Evolutionary conservation across 2,888 invertebrate genomes (phyloP).

Genomic region (Troides helena): DNA sequence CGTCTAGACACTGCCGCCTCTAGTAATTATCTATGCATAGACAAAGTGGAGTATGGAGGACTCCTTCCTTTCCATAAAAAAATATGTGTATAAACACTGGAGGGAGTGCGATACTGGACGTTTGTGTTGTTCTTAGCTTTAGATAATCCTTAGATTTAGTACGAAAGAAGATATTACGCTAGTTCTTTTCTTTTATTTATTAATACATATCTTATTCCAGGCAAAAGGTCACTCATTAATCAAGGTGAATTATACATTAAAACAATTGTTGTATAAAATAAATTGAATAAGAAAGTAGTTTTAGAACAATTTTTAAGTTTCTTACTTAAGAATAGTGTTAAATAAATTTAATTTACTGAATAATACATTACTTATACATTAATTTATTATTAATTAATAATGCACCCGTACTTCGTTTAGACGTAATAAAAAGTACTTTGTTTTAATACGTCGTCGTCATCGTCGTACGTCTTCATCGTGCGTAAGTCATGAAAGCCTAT

Average conservation of each 20-base stretch:
- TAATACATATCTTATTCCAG: not conserved
- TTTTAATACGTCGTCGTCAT: too few relatives aligned
- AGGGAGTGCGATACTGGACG: slow-evolving; percentile 81
- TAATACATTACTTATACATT: too few relatives aligned
- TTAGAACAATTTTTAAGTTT: too few relatives aligned
- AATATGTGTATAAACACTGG: slow-evolving; percentile 75
- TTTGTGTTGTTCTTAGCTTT: slow-evolving; percentile 65
- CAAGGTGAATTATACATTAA: not conserved
- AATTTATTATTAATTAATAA: too few relatives aligned
- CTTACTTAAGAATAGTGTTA: too few relatives aligned
- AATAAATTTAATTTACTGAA: too few relatives aligned
- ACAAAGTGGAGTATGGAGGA: slow-evolving; percentile 50
- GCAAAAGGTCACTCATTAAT: not conserved
- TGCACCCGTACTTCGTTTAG: too few relatives aligned
- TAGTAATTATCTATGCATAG: slow-evolving; percentile 14
- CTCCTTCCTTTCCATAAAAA: slow-evolving; percentile 71
- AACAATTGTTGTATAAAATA: too few relatives aligned
- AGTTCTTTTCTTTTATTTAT: not conserved
- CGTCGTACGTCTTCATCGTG: too few relatives aligned
- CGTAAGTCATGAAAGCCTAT: too few relatives aligned
- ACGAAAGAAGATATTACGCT: slow-evolving; percentile 25
- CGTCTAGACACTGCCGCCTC: slow-evolving; percentile 4
- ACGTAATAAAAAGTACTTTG: too few relatives aligned
- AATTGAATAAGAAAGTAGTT: too few relatives aligned
- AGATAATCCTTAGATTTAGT: slow-evolving; percentile 29